Base-by-base conservation (phyloP, 2,113 vertebrate genomes). In the Clarias batrachus region DNA sequence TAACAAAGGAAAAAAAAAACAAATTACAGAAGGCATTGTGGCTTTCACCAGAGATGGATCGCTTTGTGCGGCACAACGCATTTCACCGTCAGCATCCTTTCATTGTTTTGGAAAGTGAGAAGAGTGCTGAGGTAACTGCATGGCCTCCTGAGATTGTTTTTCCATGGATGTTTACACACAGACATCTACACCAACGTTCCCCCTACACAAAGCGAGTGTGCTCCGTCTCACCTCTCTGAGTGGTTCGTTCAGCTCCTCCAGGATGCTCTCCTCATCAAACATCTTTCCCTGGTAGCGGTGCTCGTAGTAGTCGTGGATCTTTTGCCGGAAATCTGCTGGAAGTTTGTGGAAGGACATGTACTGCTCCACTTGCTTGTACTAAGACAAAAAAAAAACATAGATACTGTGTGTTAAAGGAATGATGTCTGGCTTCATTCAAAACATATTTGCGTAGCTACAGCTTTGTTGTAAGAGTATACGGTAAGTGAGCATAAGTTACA, bases 321-420 rank as follows among this genome's bases (percentile, higher is more conserved):
- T 97, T 94, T 99, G 98, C 25, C 98, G 96, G 94, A 99, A 98
- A 92, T 99, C 98, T 0, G 97, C 95, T 0, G 97, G 97, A 92
- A 99, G 95, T 92, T 99, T 99, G 94, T 99, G 98, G 94, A 99
- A 99, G 92, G 97, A 99, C 98, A 99, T 99, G 89, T 99, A 99
- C 94, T 99, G 98, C 93, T 99, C 98, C 94, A 99, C 98, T 93
- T 99, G 97, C 93, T 99, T 99, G 94, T 99, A 99, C 98, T 99
- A 92, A 82, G 27, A 62, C 17, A 77, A 81, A 79, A 79, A 70
- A 59, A 71, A 86, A 63, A 0, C 13, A 30, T 17, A 81, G 19
- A 81, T 63, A 54, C 81, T 27, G 66, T 85, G 27, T 81, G n/a
- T 59, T 48, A 54, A 80, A 57, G 23, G 23, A 74, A 41, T 17